Percentiles rank a stretch among this genome's conserved stretches.
Conservation (phyloP, 2,888 invertebrate genomes). For the Helobdella robusta region DNA sequence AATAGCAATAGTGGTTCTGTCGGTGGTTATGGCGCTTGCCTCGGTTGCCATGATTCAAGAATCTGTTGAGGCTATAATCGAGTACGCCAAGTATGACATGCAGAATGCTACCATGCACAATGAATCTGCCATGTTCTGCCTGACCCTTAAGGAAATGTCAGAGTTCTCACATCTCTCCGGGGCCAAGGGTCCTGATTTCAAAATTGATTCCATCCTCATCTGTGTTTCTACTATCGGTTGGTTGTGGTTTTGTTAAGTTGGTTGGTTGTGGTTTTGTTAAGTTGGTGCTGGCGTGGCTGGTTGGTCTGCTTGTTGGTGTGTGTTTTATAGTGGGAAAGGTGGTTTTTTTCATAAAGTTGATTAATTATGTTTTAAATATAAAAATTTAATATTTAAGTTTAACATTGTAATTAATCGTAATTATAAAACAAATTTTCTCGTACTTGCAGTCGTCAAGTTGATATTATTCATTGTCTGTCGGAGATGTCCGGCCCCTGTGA, state of each 20-base stretch:
- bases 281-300: background rate
- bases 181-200: conserved; percentile 38
- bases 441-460: conserved; percentile 42
- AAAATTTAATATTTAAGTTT: too few species aligned
- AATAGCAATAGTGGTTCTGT: conserved; percentile 45
- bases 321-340: too few species aligned
- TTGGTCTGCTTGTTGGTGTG: background rate
- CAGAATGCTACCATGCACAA: conserved; percentile 15
- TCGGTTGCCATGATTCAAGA: conserved; percentile 46
- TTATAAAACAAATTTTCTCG: too few species aligned
- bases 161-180: conserved; percentile 14
- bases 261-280: background rate
- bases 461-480: conserved; percentile 42
- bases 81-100: conserved; percentile 31
- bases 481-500: conserved; percentile 40
- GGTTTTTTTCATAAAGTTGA: too few species aligned
- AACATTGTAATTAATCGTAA: too few species aligned
- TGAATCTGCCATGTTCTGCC: conserved; percentile 20
- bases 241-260: too few species aligned
- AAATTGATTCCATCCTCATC: conserved; percentile 41
- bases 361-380: background rate
- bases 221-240: conserved; percentile 42
- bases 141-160: conserved; percentile 27
- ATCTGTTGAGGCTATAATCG: conserved; percentile 44
- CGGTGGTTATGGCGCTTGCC: conserved; percentile 48